Base-by-base conservation (phyloP, 1,140 invertebrate genomes). In the Magallana angulata region DNA sequence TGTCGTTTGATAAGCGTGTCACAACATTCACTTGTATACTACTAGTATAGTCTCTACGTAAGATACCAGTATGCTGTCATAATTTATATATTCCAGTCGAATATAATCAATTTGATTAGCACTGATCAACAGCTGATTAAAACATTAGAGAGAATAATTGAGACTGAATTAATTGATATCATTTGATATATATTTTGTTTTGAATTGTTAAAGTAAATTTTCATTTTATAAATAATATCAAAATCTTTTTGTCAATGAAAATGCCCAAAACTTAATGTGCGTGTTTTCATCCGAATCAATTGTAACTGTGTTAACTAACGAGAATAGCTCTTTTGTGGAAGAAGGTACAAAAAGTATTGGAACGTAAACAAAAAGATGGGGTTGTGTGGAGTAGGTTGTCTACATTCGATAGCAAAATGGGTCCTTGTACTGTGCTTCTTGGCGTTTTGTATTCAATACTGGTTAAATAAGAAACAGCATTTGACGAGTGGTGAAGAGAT, bases 381-480 rank as follows among this genome's bases (percentile, higher is more conserved):
- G 81, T 82, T 36, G 12, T 82, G 81, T 11, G 57, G 57, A 14
- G 48, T 82, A n/a, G 14, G 81, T 57, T 82, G 48, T 58, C 4
- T 82, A 82, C 81, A 82, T n/a, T 82, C 81, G 14, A 24, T 56
- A 9, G 88, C 84, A 36, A 92, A 92, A 85, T 90, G 87, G 84
- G 48, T 87, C 7, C 71, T 91, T 30, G n/a, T 91, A 7, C 7
- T 89, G 1, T 82, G 85, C 59, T 89, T 91, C 85, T 81, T 90
- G 60, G 84, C 90, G n/a, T 91, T 91, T 88, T 89, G 88, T 82
- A 90, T 93, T 14, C 88, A 93, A 7, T 92, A 90, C 81, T 93
- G 93, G 93, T 82, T 93, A 57, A 80, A 86, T 7, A 90, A 89
- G 4, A 93, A 93, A 90, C 81, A 84, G 7, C 92, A 91, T 85